phyloP scores from a whole-genome alignment of 2,797 vertebrate species.

The Macrochelys suwanniensis region DNA sequence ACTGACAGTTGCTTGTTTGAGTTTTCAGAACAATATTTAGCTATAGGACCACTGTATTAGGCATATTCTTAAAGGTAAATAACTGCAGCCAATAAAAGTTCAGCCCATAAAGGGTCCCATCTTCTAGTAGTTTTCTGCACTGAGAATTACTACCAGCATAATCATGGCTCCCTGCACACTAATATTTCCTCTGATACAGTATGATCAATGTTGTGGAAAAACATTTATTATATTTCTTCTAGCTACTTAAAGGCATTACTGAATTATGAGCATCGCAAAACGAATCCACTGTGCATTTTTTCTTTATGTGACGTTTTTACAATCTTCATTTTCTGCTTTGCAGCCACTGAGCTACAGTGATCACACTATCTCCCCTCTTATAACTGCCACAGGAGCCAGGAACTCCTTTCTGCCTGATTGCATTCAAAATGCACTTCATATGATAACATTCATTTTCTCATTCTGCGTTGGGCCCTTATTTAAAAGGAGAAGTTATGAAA shows the following conservation, averaged over 20 bases:
- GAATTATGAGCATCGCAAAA: constrained; percentile 93
- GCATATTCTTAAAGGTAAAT: constrained; percentile 86
- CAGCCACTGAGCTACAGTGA: constrained; percentile 93
- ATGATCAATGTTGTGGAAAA: constrained; percentile 97
- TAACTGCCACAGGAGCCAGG: constrained; percentile 86
- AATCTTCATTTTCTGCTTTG: constrained; percentile 99
- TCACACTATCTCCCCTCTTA: constrained; percentile 89
- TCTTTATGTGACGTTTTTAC: constrained; percentile 98
- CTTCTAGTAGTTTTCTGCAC: constrained; percentile 83
- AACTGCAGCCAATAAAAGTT: constrained; percentile 87
- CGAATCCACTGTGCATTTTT: constrained; percentile 95
- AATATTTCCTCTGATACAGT: constrained; percentile 93
- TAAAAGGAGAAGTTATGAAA: constrained; percentile 69
- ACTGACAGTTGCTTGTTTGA: constrained; percentile 70
- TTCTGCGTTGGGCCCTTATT: constrained; percentile 65
- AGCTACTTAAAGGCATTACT: constrained; percentile 97
- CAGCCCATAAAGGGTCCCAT: constrained; percentile 84
- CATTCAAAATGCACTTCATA: constrained; percentile 80
- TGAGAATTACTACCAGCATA: constrained; percentile 87
- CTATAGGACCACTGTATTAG: constrained; percentile 80
- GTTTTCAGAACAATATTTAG: constrained; percentile 85
- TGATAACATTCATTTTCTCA: constrained; percentile 79
- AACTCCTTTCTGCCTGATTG: constrained; percentile 87
- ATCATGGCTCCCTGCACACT: constrained; percentile 90
- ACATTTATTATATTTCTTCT: constrained; percentile 99